phyloP scores from a whole-genome alignment of 2,888 invertebrate species.

The Dryocosmus kuriphilus region DNA sequence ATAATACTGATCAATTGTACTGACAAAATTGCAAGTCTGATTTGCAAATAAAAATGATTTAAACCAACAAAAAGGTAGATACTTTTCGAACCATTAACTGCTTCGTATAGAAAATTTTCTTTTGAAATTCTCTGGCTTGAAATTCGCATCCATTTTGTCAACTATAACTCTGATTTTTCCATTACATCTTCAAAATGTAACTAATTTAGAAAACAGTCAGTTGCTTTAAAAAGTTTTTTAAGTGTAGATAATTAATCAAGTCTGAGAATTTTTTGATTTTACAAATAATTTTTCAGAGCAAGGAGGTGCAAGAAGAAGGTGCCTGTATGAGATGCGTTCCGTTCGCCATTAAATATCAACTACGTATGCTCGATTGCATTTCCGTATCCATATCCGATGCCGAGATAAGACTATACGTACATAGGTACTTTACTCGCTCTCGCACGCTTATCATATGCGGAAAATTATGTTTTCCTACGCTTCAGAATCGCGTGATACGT shows the following conservation, averaged over 20 bases:
- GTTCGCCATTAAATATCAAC: slow-evolving; percentile 10
- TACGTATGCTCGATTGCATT: neutral
- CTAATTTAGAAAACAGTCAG: neutral
- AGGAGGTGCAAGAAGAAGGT: neutral
- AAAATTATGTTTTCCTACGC: neutral
- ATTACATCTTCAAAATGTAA: neutral
- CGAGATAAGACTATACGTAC: neutral
- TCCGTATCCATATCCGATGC: neutral
- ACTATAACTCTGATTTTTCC: neutral
- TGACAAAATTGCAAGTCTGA: neutral
- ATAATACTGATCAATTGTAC: neutral
- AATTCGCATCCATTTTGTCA: slow-evolving; percentile 16
- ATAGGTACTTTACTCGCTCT: neutral
- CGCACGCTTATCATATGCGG: neutral
- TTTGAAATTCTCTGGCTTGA: neutral
- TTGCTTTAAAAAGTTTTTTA: neutral
- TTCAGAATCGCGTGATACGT: too few relatives aligned
- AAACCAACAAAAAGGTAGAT: neutral
- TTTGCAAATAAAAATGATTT: neutral
- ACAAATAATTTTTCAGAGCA: neutral
- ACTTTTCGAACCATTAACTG: neutral
- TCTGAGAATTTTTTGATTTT: neutral
- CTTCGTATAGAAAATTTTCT: neutral
- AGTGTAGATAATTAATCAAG: neutral
- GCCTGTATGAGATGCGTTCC: neutral